A percentile compares a stretch with the other conserved stretches of the same genome.
Evolutionary conservation across 2,888 invertebrate species (phyloP).

Genomic region (Didymodactylos carnosus): DNA sequence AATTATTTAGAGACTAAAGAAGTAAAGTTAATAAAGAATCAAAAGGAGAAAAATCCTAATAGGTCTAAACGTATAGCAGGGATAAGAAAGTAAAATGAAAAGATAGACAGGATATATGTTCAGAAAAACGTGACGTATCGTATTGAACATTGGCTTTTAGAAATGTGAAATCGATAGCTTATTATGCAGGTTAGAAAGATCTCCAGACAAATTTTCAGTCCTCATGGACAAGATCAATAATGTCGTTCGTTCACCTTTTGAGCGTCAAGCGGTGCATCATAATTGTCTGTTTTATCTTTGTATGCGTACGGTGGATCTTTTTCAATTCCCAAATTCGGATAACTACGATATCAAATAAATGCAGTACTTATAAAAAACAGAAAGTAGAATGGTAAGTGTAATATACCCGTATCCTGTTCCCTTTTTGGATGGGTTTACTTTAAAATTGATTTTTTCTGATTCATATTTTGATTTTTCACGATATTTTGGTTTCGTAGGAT

Average conservation of each 20-base stretch:
- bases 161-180: no score
- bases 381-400: not conserved
- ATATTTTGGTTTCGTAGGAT: slow-evolving; percentile 19
- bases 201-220: no score
- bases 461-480: slow-evolving; percentile 20
- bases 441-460: slow-evolving; percentile 20
- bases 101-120: no score
- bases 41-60: no score
- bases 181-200: no score
- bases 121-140: no score
- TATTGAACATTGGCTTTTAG: no score
- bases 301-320: slow-evolving; percentile 20
- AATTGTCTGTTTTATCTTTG: slow-evolving; percentile 26
- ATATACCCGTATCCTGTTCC: slow-evolving; percentile 34
- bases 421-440: slow-evolving; percentile 30
- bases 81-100: no score
- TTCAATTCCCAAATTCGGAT: slow-evolving; percentile 26
- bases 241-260: slow-evolving; percentile 21
- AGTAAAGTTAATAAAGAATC: no score
- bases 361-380: not conserved
- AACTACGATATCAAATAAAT: slow-evolving; percentile 20
- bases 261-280: slow-evolving; percentile 22
- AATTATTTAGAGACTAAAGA: no score
- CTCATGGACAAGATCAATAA: not conserved
- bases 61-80: no score